Percentiles rank a stretch among this genome's conserved stretches.
phyloP scores from a whole-genome alignment of 2,113 vertebrate species.

The Herpailurus yagouaroundi region DNA sequence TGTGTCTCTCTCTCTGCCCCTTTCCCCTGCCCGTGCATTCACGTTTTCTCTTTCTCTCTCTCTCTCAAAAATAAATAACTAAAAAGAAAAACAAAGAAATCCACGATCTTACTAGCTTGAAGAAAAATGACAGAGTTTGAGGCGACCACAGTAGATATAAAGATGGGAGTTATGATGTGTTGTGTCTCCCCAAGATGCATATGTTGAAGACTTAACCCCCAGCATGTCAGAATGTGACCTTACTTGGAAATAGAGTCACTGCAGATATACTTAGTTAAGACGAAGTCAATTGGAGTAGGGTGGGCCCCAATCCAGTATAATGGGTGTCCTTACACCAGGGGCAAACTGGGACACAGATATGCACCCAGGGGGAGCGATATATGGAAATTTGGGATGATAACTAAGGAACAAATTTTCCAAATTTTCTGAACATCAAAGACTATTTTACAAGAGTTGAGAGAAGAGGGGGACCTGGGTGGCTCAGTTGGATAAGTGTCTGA shows the following conservation, averaged over 20 bases:
- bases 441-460: background rate
- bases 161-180: background rate
- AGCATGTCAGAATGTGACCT: background rate
- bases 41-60: no score
- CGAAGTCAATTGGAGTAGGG: background rate
- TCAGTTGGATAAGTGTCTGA: no score
- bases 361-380: background rate
- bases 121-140: background rate
- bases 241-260: background rate
- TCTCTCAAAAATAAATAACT: no score
- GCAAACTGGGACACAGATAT: background rate
- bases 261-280: background rate
- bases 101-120: background rate
- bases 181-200: background rate
- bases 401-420: background rate
- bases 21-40: no score
- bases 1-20: no score
- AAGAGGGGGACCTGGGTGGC: background rate
- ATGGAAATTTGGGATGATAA: background rate
- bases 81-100: background rate
- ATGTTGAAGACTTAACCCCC: background rate
- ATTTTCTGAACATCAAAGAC: background rate
- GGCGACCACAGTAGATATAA: background rate
- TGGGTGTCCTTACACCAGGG: background rate
- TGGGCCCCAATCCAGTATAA: background rate